Conservation (phyloP, 2,797 vertebrate species). For the Enteromius fasciolatus region DNA sequence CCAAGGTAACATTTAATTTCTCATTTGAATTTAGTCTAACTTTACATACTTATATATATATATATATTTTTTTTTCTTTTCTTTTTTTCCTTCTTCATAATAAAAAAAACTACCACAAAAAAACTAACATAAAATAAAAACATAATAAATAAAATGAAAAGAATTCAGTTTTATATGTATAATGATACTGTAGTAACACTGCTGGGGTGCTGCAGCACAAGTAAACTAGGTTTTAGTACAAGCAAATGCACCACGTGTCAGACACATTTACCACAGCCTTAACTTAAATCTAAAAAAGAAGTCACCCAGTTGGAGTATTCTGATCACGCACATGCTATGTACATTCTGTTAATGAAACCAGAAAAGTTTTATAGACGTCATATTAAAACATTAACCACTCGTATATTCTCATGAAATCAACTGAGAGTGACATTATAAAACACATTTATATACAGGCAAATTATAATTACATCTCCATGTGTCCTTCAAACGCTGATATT, state of each 20-base stretch:
- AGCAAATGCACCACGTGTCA: not conserved
- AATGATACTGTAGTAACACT: too few relatives aligned
- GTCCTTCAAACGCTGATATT: conserved; percentile 31
- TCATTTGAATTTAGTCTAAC: not conserved
- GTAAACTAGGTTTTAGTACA: not conserved
- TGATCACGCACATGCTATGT: not conserved
- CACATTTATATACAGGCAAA: conserved; percentile 28
- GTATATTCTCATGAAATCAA: conserved; percentile 56
- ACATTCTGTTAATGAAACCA: not conserved
- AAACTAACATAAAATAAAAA: not conserved
- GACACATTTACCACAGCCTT: not conserved
- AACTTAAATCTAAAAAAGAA: not conserved
- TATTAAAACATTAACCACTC: conserved; percentile 61
- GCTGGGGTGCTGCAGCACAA: not conserved
- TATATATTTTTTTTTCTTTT: too few relatives aligned
- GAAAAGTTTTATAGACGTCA: conserved; percentile 17
- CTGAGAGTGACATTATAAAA: conserved; percentile 61
- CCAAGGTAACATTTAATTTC: not conserved
- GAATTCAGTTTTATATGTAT: not conserved
- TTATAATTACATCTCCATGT: conserved; percentile 50
- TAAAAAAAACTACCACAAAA: too few relatives aligned
- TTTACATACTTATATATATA: not conserved
- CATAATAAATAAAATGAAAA: not conserved
- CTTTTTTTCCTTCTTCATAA: too few relatives aligned
- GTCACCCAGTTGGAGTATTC: not conserved